Percentiles rank a stretch among this genome's conserved stretches.
Evolutionary conservation across 1,140 invertebrate genomes (phyloP).

Genomic region (Episyrphus balteatus): DNA sequence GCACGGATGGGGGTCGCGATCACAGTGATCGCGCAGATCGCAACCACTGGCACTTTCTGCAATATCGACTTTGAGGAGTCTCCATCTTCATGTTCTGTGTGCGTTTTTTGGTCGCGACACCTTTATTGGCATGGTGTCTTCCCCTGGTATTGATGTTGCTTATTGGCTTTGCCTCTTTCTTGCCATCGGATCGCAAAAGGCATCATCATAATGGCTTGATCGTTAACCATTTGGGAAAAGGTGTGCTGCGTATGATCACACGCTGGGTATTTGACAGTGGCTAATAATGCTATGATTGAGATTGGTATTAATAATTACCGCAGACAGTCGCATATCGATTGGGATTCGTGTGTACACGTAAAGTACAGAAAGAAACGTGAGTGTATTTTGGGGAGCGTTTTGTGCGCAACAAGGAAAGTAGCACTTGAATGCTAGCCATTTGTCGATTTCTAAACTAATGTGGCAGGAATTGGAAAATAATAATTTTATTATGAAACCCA

Average conservation of each 20-base stretch:
- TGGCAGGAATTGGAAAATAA: no score
- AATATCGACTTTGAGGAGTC: no score
- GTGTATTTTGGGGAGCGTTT: no score
- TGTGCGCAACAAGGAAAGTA: no score
- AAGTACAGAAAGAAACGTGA: no score
- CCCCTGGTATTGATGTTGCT: not conserved
- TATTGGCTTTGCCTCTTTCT: not conserved
- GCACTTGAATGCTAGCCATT: no score
- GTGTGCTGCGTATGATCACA: not conserved
- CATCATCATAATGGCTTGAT: no score
- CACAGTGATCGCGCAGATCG: not conserved
- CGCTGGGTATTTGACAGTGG: conserved; percentile 3
- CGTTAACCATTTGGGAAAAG: not conserved
- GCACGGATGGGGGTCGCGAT: not conserved
- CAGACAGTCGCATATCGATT: not conserved
- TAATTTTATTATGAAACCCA: no score
- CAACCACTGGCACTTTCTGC: no score
- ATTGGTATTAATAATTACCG: conserved; percentile 1
- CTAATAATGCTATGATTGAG: conserved; percentile 2
- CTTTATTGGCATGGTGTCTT: not conserved
- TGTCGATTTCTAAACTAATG: no score
- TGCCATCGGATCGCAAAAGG: not conserved
- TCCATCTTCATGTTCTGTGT: not conserved
- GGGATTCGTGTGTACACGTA: no score
- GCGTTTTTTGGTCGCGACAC: not conserved